Conservation (phyloP, 2,113 vertebrate genomes). For the Sclerurus mexicanus region DNA sequence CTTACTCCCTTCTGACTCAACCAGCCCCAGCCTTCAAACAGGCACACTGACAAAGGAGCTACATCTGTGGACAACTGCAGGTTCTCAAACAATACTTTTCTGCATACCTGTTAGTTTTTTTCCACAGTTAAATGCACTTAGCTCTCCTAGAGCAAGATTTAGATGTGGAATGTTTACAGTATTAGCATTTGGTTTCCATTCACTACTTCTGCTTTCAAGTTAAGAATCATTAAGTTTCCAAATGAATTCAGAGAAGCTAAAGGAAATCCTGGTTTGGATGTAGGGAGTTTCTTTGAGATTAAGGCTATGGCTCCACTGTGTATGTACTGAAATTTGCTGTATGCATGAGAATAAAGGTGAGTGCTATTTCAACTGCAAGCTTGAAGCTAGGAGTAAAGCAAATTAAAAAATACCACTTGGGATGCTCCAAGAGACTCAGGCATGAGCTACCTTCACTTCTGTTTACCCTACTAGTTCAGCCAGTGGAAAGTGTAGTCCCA, state of each 20-base stretch:
- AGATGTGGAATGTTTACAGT: not conserved
- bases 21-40: not conserved
- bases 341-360: not conserved
- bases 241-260: not conserved
- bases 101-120: not conserved
- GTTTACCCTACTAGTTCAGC: not conserved
- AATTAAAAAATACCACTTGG: not conserved
- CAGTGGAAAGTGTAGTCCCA: not conserved
- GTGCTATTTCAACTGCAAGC: not conserved
- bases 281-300: not conserved
- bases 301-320: not conserved
- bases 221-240: not conserved
- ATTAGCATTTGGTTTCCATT: not conserved
- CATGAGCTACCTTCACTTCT: not conserved
- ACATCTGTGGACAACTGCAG: not conserved
- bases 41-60: not conserved
- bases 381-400: not conserved
- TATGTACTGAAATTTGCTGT: not conserved
- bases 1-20: not conserved
- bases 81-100: too few relatives aligned
- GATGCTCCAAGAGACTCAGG: not conserved
- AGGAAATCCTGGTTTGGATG: not conserved
- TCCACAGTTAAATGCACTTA: not conserved
- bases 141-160: not conserved
- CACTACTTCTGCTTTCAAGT: not conserved